Evolutionary conservation across 2,888 invertebrate species (phyloP).

Genomic region (Diadegma fenestrale): DNA sequence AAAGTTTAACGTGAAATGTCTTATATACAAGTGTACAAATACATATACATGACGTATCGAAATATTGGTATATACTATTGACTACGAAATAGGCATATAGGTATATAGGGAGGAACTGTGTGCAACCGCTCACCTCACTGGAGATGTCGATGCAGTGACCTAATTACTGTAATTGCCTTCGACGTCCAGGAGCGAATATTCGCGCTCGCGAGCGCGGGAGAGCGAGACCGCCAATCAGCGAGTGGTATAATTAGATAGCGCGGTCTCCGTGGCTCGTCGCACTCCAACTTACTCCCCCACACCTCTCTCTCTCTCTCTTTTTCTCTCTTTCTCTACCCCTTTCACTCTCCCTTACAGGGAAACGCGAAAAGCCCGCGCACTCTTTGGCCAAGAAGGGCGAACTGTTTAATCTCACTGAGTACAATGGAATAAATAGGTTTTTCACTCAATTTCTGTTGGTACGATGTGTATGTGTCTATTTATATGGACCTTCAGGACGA

Average conservation of each 20-base stretch:
- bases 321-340: conserved; percentile 29
- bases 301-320: conserved; percentile 13
- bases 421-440: conserved; percentile 41
- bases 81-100: conserved; percentile 31
- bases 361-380: conserved; percentile 36
- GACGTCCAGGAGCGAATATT: conserved; percentile 73
- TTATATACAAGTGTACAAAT: conserved; percentile 23
- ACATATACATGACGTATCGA: conserved; percentile 26
- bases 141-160: conserved; percentile 75
- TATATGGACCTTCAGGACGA: conserved; percentile 21
- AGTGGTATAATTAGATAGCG: conserved; percentile 72
- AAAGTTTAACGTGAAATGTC: neutral
- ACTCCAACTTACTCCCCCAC: conserved; percentile 27
- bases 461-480: neutral
- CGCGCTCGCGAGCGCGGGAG: conserved; percentile 66
- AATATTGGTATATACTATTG: conserved; percentile 40
- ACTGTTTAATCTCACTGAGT: conserved; percentile 58
- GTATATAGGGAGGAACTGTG: conserved; percentile 2
- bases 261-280: conserved; percentile 56
- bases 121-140: conserved; percentile 67
- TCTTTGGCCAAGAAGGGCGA: conserved; percentile 42
- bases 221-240: conserved; percentile 73
- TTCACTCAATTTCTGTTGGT: neutral
- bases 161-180: conserved; percentile 78
- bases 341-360: conserved; percentile 16